Conservation (phyloP, 2,113 vertebrate genomes). For the Nestor notabilis region DNA sequence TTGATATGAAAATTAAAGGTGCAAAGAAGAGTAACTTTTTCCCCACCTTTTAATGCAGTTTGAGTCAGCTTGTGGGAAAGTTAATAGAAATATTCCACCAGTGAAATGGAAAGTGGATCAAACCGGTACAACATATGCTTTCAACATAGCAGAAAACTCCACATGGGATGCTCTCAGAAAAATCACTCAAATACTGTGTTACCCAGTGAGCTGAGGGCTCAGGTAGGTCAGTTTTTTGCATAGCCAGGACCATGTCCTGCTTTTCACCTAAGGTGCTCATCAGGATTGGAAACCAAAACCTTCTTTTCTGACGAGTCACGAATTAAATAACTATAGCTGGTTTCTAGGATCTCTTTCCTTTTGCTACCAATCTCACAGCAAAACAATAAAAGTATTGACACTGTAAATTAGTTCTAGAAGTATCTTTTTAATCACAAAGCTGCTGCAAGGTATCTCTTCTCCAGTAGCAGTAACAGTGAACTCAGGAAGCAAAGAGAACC, state of each 20-base stretch:
- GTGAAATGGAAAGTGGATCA: not conserved
- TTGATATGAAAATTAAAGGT: not conserved
- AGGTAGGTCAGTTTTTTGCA: not conserved
- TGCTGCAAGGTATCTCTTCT: not conserved
- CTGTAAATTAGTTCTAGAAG: not conserved
- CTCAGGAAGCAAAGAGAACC: not conserved
- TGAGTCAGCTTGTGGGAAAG: not conserved
- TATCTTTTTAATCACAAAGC: not conserved
- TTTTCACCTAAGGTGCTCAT: not conserved
- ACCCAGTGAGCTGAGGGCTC: not conserved
- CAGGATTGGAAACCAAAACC: not conserved
- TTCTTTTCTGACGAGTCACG: not conserved
- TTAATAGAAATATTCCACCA: not conserved
- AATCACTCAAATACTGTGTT: not conserved
- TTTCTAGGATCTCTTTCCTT: not conserved
- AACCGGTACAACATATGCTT: not conserved
- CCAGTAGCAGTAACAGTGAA: not conserved
- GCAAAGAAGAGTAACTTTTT: not conserved
- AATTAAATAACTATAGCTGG: conserved; percentile 5
- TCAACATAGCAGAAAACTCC: not conserved
- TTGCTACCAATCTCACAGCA: not conserved
- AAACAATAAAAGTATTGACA: not conserved
- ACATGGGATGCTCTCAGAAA: not conserved
- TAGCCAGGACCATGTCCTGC: not conserved
- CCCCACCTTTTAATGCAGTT: not conserved